phyloP scores from a whole-genome alignment of 2,797 vertebrate genomes.

The Myotis vivesi region DNA sequence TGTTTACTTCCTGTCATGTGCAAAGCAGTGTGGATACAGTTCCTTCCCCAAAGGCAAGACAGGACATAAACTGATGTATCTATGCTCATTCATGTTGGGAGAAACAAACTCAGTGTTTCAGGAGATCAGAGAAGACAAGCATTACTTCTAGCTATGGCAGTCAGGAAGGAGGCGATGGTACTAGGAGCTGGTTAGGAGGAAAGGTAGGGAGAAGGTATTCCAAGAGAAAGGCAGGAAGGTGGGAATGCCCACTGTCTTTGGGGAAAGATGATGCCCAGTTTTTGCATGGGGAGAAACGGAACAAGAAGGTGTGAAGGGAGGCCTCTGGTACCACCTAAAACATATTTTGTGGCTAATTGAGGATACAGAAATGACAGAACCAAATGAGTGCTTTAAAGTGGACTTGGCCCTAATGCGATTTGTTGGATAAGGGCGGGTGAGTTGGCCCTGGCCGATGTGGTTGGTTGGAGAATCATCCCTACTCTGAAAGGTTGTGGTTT shows the following conservation, averaged over 20 bases:
- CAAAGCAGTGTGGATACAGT: background rate
- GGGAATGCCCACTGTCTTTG: background rate
- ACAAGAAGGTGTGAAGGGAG: background rate
- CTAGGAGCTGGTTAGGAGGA: background rate
- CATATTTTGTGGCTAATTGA: background rate
- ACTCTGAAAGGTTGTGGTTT: background rate
- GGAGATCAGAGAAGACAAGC: background rate
- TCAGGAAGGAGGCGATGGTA: background rate
- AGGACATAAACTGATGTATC: background rate
- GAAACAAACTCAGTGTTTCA: background rate
- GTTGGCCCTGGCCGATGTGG: background rate
- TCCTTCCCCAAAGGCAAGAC: background rate
- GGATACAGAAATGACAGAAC: background rate
- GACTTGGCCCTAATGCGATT: background rate
- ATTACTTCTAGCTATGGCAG: accelerated
- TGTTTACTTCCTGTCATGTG: background rate
- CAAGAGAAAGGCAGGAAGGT: background rate
- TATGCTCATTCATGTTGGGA: background rate
- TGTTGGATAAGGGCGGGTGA: background rate
- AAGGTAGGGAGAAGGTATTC: background rate
- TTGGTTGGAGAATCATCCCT: background rate
- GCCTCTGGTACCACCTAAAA: background rate
- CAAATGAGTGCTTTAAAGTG: background rate
- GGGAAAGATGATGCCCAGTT: background rate
- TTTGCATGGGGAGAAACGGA: background rate